Percentiles rank a stretch among this genome's conserved stretches.
phyloP scores from a whole-genome alignment of 2,797 vertebrate species.

The Tiaroga cobitis region DNA sequence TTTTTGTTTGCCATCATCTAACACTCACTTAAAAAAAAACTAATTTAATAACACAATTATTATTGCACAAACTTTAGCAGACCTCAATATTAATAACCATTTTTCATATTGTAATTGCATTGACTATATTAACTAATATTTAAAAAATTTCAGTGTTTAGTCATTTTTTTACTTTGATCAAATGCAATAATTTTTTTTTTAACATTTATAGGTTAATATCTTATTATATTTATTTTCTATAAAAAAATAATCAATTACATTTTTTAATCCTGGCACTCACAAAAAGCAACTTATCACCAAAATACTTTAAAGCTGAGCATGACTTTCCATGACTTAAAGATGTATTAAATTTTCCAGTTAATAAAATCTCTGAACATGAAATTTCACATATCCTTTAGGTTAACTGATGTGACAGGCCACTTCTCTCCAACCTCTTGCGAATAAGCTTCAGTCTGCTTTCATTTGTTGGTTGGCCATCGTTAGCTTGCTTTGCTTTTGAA shows the following conservation, averaged over 20 bases:
- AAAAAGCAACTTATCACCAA: background rate
- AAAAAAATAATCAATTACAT: too few species aligned
- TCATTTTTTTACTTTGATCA: background rate
- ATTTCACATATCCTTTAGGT: slow-evolving; percentile 64
- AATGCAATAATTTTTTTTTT: background rate
- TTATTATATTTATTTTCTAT: background rate
- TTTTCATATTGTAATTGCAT: too few species aligned
- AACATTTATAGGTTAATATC: background rate
- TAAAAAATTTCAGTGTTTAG: too few species aligned
- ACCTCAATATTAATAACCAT: too few species aligned
- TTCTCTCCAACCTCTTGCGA: background rate
- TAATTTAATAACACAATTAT: background rate
- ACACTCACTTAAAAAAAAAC: background rate
- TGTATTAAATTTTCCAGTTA: background rate
- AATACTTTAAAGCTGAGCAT: background rate
- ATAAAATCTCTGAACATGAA: slow-evolving; percentile 65
- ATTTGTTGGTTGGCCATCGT: slow-evolving; percentile 20
- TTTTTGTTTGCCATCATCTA: background rate
- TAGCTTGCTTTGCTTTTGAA: slow-evolving; percentile 29
- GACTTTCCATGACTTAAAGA: background rate
- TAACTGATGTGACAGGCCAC: slow-evolving; percentile 48
- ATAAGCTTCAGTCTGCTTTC: slow-evolving; percentile 16
- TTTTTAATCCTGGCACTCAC: background rate
- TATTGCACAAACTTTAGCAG: background rate
- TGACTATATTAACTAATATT: too few species aligned